Base-by-base conservation (phyloP, 2,113 vertebrate species). In the Caretta caretta region DNA sequence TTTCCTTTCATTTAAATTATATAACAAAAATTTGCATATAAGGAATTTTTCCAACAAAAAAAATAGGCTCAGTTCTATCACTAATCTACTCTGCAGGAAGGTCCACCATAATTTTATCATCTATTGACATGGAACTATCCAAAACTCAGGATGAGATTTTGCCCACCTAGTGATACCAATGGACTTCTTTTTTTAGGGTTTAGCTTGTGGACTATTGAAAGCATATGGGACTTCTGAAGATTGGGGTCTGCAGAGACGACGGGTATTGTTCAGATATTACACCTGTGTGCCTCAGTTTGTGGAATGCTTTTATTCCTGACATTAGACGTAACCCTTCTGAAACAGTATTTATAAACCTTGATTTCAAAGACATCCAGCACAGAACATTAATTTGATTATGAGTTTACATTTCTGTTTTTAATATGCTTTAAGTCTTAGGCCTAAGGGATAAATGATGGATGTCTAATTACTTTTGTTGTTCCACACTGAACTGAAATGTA, bases 401-500 rank as follows among this genome's bases (percentile, higher is more conserved):
- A 76, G 80, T 8, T 48, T 3, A 0, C 11, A 38, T 51, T 92
- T 59, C n/a, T 94, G 35, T 16, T 38, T 65, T 35, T 81, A 13
- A 4, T 93, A 35, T n/a, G 35, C 50, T 81, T 83, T 51, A 25
- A 22, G 38, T n/a, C 31, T 80, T 48, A 42, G 0, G 31, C 42
- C 87, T 25, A 80, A 25, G 85, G 25, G 7, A 59, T 59, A 59
- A 59, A 59, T 59, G 57, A 59, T 31, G 27, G 4, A 69, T 31
- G 35, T 69, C 62, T 69, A 69, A 69, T n/a, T 62, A 72, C 10
- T 94, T 78, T 89, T 82, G 25, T 79, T 46, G 72, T 86, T 31
- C n/a, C 5, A 89, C 8, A 46, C 10, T 25, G 72, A 76, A 46
- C 6, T 0, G 0, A 4, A 9, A 90, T 56, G 19, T n/a, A 31